Conservation (phyloP, 2,113 vertebrate species). For the Boleophthalmus pectinirostris region DNA sequence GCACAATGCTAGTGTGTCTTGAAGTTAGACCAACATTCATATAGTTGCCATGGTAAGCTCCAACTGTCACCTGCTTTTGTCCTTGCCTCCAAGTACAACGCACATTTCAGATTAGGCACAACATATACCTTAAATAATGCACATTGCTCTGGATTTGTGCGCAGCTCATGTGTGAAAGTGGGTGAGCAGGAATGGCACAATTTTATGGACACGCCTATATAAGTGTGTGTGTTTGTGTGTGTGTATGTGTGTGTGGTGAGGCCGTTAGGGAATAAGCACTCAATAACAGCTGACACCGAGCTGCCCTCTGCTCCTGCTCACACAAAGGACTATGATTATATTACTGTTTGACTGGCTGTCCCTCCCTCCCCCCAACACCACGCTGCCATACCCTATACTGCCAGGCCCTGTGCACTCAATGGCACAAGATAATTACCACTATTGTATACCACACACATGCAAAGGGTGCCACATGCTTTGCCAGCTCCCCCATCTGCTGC, state of each 20-base stretch:
- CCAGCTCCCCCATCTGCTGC: constrained; percentile 71
- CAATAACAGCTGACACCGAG: constrained; percentile 81
- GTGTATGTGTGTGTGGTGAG: constrained; percentile 49
- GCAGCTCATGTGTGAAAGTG: constrained; percentile 53
- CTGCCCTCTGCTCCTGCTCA: constrained; percentile 76
- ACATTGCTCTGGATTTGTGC: constrained; percentile 51
- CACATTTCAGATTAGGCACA: constrained; percentile 44
- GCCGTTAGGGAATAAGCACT: constrained; percentile 76
- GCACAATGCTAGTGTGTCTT: constrained; percentile 24
- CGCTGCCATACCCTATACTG: constrained; percentile 62
- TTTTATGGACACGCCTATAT: constrained; percentile 57
- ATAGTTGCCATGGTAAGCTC: constrained; percentile 51
- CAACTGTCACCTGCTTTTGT: constrained; percentile 33
- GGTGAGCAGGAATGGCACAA: constrained; percentile 36
- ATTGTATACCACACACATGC: constrained; percentile 70
- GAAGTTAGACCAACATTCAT: constrained; percentile 38
- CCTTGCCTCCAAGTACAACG: constrained; percentile 17
- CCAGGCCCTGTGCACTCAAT: constrained; percentile 71
- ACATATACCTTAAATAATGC: constrained; percentile 54
- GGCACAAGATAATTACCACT: constrained; percentile 80
- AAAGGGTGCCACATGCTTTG: constrained; percentile 62
- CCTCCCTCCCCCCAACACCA: constrained; percentile 34
- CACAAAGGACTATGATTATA: constrained; percentile 83
- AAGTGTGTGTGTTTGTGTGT: constrained; percentile 40
- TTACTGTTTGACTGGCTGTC: constrained; percentile 78